Evolutionary conservation across 2,888 invertebrate genomes (phyloP).

Genomic region (Acronicta alni): DNA sequence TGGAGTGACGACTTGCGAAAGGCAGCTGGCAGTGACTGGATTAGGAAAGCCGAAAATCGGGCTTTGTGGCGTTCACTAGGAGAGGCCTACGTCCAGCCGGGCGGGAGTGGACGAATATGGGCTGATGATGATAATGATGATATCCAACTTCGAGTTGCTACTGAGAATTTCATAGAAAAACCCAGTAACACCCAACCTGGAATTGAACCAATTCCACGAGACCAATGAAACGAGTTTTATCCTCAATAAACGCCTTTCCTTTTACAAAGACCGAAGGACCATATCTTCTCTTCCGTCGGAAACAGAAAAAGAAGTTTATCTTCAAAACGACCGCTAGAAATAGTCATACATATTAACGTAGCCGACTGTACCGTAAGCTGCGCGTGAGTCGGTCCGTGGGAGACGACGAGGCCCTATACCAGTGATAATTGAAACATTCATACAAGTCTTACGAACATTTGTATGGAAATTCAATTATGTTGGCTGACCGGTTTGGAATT

Average conservation of each 20-base stretch:
- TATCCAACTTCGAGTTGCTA: too few relatives aligned
- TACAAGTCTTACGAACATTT: slow-evolving; percentile 50
- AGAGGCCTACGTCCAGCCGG: too few relatives aligned
- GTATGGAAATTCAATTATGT: slow-evolving; percentile 29
- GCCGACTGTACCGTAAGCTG: slow-evolving; percentile 45
- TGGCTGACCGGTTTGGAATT: slow-evolving; percentile 17
- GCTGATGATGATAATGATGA: too few relatives aligned
- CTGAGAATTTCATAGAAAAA: too few relatives aligned
- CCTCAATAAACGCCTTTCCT: neutral
- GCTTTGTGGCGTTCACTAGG: too few relatives aligned
- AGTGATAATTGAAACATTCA: slow-evolving; percentile 68
- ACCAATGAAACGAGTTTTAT: too few relatives aligned
- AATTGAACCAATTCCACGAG: too few relatives aligned
- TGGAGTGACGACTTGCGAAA: too few relatives aligned
- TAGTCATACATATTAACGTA: slow-evolving; percentile 38
- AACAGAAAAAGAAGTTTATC: slow-evolving; percentile 25
- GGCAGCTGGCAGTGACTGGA: too few relatives aligned
- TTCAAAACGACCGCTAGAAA: neutral
- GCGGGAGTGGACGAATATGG: too few relatives aligned
- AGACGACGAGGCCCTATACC: slow-evolving; percentile 41
- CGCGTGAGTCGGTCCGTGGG: slow-evolving; percentile 53
- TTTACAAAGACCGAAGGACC: neutral
- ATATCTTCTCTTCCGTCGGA: slow-evolving; percentile 25
- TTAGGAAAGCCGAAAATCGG: too few relatives aligned
- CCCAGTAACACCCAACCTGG: too few relatives aligned